Conservation (phyloP, 2,888 invertebrate species). For the Torymus aiolomorphi region DNA sequence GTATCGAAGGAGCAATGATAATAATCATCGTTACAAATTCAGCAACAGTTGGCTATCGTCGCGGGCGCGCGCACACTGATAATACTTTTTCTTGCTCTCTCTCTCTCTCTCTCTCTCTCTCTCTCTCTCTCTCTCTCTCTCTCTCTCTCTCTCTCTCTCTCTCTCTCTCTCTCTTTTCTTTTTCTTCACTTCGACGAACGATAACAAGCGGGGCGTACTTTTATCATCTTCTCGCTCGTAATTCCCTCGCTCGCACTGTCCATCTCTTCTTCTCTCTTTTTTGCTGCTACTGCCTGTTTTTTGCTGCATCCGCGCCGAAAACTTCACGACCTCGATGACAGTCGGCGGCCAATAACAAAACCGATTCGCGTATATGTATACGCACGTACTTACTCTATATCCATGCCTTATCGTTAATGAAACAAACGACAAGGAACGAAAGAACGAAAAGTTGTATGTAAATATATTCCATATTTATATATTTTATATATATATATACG, state of each 20-base stretch:
- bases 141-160: neutral
- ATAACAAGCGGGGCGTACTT: conserved; percentile 38
- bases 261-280: neutral
- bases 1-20: conserved; percentile 38
- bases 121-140: neutral
- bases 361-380: neutral
- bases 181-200: conserved; percentile 32
- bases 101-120: neutral
- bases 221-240: conserved; percentile 32
- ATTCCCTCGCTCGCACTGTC: neutral
- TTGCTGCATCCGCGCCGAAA: conserved; percentile 6
- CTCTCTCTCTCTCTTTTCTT: neutral
- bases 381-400: neutral
- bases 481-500: neutral
- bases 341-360: conserved; percentile 21
- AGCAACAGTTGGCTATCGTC: conserved; percentile 50
- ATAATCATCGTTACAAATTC: conserved; percentile 52
- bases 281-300: neutral
- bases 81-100: conserved; percentile 13
- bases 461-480: too few relatives aligned
- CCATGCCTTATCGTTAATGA: neutral
- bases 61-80: conserved; percentile 30
- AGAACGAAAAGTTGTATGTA: conserved; percentile 21
- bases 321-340: conserved; percentile 1
- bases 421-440: conserved; percentile 30